These are phyloP conservation scores for Acanthacorydalis orientalis DNA, from an alignment of 2,888 invertebrate genomes.

Conservation along the genomic window DNA sequence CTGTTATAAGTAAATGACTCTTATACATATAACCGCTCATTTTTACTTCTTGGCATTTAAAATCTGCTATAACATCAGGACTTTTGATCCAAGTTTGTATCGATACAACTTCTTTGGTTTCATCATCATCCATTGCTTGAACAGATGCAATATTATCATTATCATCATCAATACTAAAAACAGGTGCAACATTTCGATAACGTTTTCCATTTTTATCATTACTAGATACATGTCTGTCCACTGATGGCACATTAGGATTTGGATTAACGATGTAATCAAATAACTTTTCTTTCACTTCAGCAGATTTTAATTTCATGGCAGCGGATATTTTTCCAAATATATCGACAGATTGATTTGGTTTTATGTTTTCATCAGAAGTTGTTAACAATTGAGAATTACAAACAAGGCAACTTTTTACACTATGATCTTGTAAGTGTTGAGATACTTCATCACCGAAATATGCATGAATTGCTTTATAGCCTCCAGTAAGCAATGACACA, in stretches of 20 bases:
- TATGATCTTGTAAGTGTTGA: slow-evolving; percentile 60
- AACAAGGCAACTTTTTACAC: slow-evolving; percentile 60
- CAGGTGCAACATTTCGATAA: slow-evolving; percentile 78
- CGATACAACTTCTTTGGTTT: slow-evolving; percentile 63
- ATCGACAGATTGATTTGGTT: slow-evolving; percentile 35
- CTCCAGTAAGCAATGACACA: slow-evolving; percentile 82
- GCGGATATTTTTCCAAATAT: slow-evolving; percentile 69
- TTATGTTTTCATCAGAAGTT: slow-evolving; percentile 13
- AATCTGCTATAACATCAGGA: slow-evolving; percentile 69
- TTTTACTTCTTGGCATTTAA: slow-evolving; percentile 84
- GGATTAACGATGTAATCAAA: slow-evolving; percentile 88
- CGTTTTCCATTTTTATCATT: slow-evolving; percentile 71
- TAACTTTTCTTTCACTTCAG: slow-evolving; percentile 80
- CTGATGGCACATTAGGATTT: slow-evolving; percentile 32
- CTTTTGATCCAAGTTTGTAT: slow-evolving; percentile 66
- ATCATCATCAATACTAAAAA: slow-evolving; percentile 90
- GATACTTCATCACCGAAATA: slow-evolving; percentile 68
- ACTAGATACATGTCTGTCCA: slow-evolving; percentile 70
- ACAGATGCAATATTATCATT: slow-evolving; percentile 35
- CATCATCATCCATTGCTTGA: slow-evolving; percentile 35
- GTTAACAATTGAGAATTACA: slow-evolving; percentile 42
- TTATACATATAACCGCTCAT: slow-evolving; percentile 78
- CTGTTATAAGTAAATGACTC: slow-evolving; percentile 74
- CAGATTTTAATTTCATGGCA: slow-evolving; percentile 79
- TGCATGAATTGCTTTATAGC: slow-evolving; percentile 72